Conservation (phyloP, 2,888 invertebrate genomes). For the Hemaris fuciformis region DNA sequence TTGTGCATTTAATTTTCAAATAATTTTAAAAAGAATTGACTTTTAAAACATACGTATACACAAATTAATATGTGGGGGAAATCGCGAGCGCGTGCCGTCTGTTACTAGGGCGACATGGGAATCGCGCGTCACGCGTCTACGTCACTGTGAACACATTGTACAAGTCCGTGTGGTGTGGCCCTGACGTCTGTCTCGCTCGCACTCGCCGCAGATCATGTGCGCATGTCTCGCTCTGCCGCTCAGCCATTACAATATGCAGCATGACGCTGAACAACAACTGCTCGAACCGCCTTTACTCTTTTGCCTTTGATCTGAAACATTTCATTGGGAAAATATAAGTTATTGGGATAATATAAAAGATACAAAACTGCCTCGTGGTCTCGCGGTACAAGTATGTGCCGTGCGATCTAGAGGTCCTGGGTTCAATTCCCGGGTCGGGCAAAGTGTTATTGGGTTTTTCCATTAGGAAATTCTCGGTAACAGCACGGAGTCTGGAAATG, state of each 20-base stretch:
- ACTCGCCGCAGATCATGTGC: conserved; percentile 42
- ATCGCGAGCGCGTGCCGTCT: conserved; percentile 45
- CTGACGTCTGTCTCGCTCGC: conserved; percentile 50
- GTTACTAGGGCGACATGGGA: conserved; percentile 46
- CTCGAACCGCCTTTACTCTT: conserved; percentile 97
- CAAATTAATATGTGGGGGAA: conserved; percentile 55
- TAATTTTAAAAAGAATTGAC: conserved; percentile 23
- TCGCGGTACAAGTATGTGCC: no score
- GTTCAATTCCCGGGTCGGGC: no score
- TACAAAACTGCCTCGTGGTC: no score
- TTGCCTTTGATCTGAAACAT: conserved; percentile 94
- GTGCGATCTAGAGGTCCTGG: no score
- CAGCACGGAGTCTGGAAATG: no score
- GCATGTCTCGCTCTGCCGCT: conserved; percentile 41
- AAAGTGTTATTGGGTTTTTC: no score
- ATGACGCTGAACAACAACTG: conserved; percentile 96
- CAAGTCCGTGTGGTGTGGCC: conserved; percentile 55
- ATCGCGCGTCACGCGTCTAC: conserved; percentile 50
- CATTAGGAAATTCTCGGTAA: no score
- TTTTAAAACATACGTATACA: not conserved
- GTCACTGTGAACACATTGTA: conserved; percentile 68
- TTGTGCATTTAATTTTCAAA: conserved; percentile 17
- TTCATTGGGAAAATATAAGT: conserved; percentile 20
- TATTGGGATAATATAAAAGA: not conserved
- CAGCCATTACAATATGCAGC: conserved; percentile 93